Evolutionary conservation across 1,140 invertebrate species (phyloP).

Genomic region (Adoxophyes honmai): DNA sequence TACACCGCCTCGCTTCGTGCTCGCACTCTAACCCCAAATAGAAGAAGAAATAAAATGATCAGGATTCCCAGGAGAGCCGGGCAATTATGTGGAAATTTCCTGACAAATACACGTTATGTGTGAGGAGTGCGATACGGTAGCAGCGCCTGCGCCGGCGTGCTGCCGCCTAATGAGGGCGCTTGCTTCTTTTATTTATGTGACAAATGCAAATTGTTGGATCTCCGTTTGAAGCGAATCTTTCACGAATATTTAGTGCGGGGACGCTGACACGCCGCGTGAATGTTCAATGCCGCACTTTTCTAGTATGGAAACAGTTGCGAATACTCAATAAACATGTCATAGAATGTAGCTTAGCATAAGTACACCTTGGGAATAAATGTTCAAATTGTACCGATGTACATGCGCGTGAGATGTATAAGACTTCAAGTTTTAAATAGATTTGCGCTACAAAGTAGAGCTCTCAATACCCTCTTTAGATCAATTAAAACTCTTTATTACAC

Average conservation of each 20-base stretch:
- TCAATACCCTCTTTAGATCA: too few relatives aligned
- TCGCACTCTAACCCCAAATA: conserved; percentile 36
- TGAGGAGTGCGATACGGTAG: conserved; percentile 35
- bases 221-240: conserved; percentile 43
- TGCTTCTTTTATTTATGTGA: conserved; percentile 67
- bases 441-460: not conserved
- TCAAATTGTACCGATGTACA: conserved; percentile 19
- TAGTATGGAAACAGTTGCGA: conserved; percentile 33
- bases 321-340: conserved; percentile 38
- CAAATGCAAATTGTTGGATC: conserved; percentile 58
- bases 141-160: conserved; percentile 22
- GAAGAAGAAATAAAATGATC: conserved; percentile 38
- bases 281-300: conserved; percentile 49
- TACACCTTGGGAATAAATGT: conserved; percentile 30
- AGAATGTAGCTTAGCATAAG: conserved; percentile 25
- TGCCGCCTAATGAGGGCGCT: conserved; percentile 55
- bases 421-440: conserved; percentile 17
- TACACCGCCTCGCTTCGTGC: conserved; percentile 30
- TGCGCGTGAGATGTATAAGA: conserved; percentile 21
- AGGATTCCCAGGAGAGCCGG: conserved; percentile 27
- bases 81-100: conserved; percentile 50
- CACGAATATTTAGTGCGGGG: conserved; percentile 52
- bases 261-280: conserved; percentile 41
- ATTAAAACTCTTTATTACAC: too few relatives aligned
- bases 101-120: conserved; percentile 43